phyloP scores from a whole-genome alignment of 2,888 invertebrate genomes.

The Mycogona germanica region DNA sequence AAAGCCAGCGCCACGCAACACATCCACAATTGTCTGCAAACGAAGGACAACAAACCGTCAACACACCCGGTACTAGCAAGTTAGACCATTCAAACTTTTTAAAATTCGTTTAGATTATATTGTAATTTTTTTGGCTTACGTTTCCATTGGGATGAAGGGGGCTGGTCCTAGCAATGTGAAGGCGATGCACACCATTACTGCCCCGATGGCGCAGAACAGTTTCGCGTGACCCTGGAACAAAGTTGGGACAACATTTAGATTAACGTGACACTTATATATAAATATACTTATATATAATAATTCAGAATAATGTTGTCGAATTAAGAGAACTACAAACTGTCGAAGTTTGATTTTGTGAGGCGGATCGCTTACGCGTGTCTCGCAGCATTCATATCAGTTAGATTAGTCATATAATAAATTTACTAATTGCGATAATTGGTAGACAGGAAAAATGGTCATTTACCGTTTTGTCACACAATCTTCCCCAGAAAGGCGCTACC shows the following conservation, averaged over 20 bases:
- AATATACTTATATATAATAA: constrained; percentile 54
- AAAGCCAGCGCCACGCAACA: constrained; percentile 41
- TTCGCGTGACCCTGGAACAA: constrained; percentile 48
- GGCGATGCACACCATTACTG: constrained; percentile 49
- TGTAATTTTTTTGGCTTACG: constrained; percentile 38
- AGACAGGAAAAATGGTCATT: too few relatives aligned
- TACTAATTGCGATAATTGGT: too few relatives aligned
- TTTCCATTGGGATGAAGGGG: constrained; percentile 52
- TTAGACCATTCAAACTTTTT: background rate
- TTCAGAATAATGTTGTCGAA: constrained; percentile 54
- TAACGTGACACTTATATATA: constrained; percentile 50
- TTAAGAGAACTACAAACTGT: background rate
- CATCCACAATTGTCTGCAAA: constrained; percentile 14
- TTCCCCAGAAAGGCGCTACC: constrained; percentile 67
- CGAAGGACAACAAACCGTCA: background rate
- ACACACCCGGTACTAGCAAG: background rate
- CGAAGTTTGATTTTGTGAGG: too few relatives aligned
- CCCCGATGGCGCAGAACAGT: constrained; percentile 52
- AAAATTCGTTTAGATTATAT: too few relatives aligned
- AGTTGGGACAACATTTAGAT: constrained; percentile 38
- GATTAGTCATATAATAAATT: too few relatives aligned
- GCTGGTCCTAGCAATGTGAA: constrained; percentile 67
- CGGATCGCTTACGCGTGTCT: too few relatives aligned
- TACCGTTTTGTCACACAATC: constrained; percentile 57
- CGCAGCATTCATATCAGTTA: too few relatives aligned